These are phyloP conservation scores for Seriola rivoliana DNA, from an alignment of 2,113 vertebrate species.

Conservation along the genomic window DNA sequence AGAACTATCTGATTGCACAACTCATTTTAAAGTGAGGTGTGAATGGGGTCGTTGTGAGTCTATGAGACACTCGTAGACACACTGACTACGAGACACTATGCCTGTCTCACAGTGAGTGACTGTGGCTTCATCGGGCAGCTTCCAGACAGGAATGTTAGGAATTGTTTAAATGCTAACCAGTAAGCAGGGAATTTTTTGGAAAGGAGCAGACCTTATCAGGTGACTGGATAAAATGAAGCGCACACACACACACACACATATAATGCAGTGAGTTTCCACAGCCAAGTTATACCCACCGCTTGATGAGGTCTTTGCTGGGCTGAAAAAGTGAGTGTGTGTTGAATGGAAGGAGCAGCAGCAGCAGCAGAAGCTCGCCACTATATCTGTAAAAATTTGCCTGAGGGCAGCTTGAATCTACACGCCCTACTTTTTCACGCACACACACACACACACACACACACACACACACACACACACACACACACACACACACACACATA, in stretches of 20 bases:
- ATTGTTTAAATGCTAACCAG: neutral
- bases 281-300: neutral
- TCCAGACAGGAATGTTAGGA: constrained; percentile 29
- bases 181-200: neutral
- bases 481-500: no score
- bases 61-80: no score
- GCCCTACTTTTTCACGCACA: neutral
- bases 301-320: neutral
- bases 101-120: no score
- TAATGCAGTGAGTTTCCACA: neutral
- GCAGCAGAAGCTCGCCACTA: neutral
- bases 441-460: neutral
- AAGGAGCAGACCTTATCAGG: neutral
- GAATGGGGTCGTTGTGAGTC: neutral
- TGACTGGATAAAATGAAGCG: neutral
- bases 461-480: neutral
- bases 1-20: no score
- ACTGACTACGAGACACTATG: neutral
- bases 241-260: neutral
- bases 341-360: neutral
- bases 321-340: neutral
- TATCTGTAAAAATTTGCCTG: neutral
- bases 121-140: neutral
- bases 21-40: no score
- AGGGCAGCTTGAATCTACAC: neutral